These are phyloP conservation scores for Corella eumyota DNA, from an alignment of 23 tunicate species.

Conservation along the genomic window DNA sequence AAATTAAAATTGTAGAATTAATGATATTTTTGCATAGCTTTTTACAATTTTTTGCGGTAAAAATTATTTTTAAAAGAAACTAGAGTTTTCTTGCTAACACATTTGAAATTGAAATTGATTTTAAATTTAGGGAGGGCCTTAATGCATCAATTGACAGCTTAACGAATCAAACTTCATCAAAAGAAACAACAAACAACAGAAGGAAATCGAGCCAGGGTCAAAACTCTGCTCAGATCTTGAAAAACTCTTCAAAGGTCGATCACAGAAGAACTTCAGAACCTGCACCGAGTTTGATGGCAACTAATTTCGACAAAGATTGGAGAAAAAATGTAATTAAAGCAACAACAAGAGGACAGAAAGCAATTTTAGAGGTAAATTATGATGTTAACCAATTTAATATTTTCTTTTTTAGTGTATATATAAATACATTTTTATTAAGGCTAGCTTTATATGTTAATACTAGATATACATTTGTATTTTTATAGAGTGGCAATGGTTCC, in stretches of 20 bases:
- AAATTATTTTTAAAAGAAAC: no score
- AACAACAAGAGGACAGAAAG: constrained; percentile 77
- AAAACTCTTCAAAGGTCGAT: neutral
- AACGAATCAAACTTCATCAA: neutral
- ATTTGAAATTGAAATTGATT: no score
- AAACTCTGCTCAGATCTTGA: neutral
- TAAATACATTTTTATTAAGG: no score
- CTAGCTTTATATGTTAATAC: no score
- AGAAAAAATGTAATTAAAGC: constrained; percentile 80
- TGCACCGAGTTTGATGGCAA: neutral
- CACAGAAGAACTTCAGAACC: constrained; percentile 2
- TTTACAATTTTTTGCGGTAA: no score
- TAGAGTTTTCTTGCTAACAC: no score
- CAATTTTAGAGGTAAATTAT: constrained; percentile 50
- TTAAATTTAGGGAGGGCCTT: no score
- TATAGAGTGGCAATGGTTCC: no score
- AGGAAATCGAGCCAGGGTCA: constrained; percentile 5
- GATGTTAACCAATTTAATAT: no score
- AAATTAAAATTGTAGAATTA: neutral
- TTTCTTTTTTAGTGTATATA: no score
- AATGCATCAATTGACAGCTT: no score
- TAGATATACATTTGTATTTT: no score
- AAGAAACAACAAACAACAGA: neutral
- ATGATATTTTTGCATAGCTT: neutral
- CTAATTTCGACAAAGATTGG: constrained; percentile 48